phyloP scores from a whole-genome alignment of 2,113 vertebrate genomes.

The Theristicus caerulescens region DNA sequence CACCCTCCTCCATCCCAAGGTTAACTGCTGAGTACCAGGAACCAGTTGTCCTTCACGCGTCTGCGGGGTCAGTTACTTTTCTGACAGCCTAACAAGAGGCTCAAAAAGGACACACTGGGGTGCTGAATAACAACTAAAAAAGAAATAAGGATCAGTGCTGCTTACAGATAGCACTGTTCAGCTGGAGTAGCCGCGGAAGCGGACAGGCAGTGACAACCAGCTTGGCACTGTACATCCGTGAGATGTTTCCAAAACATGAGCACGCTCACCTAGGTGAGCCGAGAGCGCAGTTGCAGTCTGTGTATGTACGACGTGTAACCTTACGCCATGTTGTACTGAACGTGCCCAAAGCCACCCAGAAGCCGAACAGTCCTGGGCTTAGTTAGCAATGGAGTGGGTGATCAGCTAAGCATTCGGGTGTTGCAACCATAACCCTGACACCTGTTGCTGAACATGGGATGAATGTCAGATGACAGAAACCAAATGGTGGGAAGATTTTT shows the following conservation, averaged over 20 bases:
- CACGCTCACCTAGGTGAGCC: background rate
- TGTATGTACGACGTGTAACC: rapidly evolving
- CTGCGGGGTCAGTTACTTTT: background rate
- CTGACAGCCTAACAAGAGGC: background rate
- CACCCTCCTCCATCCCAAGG: background rate
- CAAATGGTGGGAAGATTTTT: background rate
- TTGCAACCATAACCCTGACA: conserved; percentile 5
- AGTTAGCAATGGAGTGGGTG: background rate
- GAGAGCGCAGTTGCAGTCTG: background rate
- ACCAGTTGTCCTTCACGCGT: background rate
- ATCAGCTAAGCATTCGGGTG: background rate
- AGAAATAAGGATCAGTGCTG: background rate
- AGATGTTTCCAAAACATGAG: background rate
- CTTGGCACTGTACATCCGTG: background rate
- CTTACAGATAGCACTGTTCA: background rate
- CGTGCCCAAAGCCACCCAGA: background rate
- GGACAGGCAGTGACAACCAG: background rate
- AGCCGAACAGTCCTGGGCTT: background rate
- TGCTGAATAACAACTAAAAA: background rate
- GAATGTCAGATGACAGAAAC: background rate
- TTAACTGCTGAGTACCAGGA: background rate
- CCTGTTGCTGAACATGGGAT: background rate
- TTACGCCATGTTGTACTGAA: background rate
- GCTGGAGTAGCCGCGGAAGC: background rate
- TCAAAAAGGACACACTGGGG: background rate